Evolutionary conservation across 2,888 invertebrate genomes (phyloP).

Genomic region (Volucella bombylans): DNA sequence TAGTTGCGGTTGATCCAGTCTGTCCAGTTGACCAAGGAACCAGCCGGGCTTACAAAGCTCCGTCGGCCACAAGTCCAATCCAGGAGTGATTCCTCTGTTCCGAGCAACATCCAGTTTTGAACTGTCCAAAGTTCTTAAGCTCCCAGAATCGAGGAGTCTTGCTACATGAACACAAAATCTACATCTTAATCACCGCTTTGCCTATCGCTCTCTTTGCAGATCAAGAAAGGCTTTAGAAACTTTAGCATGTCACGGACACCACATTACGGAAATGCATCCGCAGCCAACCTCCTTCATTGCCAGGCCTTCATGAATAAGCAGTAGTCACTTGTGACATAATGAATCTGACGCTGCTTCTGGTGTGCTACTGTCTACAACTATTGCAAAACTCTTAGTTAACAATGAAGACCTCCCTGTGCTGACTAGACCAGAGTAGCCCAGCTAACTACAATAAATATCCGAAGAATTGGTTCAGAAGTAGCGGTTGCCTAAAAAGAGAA

Average conservation of each 20-base stretch:
- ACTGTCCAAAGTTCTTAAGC: neutral
- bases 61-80: too few relatives aligned
- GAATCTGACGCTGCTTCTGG: neutral
- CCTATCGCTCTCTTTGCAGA: too few relatives aligned
- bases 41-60: too few relatives aligned
- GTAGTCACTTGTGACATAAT: neutral
- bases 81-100: too few relatives aligned
- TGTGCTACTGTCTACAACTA: neutral
- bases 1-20: too few relatives aligned
- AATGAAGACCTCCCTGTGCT: neutral
- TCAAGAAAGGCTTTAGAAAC: too few relatives aligned
- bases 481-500: neutral
- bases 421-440: constrained; percentile 1
- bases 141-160: neutral
- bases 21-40: too few relatives aligned
- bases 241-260: neutral
- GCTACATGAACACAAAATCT: neutral
- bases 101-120: too few relatives aligned
- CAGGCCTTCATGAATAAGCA: neutral
- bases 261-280: neutral
- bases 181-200: neutral
- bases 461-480: constrained; percentile 4
- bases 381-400: neutral
- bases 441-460: neutral
- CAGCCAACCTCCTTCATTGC: neutral